A percentile compares a stretch with the other conserved stretches of the same genome.
phyloP scores from a whole-genome alignment of 2,888 invertebrate species.

The Euphydryas editha region DNA sequence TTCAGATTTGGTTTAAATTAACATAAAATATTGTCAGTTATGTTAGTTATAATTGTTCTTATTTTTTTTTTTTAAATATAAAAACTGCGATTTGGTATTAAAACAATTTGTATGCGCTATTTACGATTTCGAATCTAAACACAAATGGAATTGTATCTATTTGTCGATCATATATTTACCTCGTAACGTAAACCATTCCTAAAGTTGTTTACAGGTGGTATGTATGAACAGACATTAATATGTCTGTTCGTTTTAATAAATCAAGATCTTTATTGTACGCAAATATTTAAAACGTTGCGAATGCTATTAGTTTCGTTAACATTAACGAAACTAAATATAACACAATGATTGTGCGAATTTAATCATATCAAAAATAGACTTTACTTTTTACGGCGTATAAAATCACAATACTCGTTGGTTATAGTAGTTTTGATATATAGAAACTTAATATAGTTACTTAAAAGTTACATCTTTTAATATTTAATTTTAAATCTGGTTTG shows the following conservation, averaged over 20 bases:
- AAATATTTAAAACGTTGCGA: slow-evolving; percentile 1
- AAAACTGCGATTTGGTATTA: background rate
- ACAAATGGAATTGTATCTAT: slow-evolving; percentile 1
- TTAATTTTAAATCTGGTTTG: too few species aligned
- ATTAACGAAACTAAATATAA: background rate
- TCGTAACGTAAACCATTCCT: slow-evolving; percentile 5
- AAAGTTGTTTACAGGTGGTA: slow-evolving; percentile 4
- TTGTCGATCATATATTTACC: slow-evolving; percentile 6
- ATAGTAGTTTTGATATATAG: too few species aligned
- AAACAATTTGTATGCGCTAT: background rate
- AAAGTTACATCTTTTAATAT: too few species aligned
- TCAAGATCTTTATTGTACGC: slow-evolving; percentile 5
- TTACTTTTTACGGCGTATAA: background rate
- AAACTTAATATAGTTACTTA: too few species aligned
- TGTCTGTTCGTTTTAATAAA: slow-evolving; percentile 6
- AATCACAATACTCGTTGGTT: background rate
- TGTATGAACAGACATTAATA: too few species aligned
- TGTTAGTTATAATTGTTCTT: background rate
- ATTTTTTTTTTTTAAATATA: background rate
- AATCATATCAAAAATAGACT: background rate
- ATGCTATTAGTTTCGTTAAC: background rate
- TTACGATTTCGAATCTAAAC: slow-evolving; percentile 7
- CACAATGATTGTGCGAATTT: slow-evolving; percentile 5
- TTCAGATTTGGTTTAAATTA: too few species aligned
- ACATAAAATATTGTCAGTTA: too few species aligned